Base-by-base conservation (phyloP, 2,888 invertebrate species). In the Chorisops tibialis region DNA sequence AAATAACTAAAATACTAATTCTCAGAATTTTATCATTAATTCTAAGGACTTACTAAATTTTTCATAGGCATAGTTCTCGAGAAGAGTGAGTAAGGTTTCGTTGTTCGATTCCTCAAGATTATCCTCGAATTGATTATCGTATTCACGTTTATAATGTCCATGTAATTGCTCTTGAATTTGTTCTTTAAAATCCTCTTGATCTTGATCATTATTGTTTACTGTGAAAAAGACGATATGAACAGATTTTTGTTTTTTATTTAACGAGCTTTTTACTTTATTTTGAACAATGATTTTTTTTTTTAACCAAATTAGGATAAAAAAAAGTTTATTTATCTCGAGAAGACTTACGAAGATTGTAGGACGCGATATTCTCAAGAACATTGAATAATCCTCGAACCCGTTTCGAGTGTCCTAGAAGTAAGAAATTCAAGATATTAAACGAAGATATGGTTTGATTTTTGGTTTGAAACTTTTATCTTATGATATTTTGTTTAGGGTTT, bases 341-440 rank as follows among this genome's bases (percentile, higher is more conserved):
- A 30, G 30, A 30, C 56, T 56, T 56, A 56, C 56, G 41, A 54
- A 22, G 39, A 41, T 54, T 54, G 52, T 54, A 56, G 43, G 45
- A 45, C 56, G 56, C 56, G 43, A 56, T 56, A 56, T 56, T 56
- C 24, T 56, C 56, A 56, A 56, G 56, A 56, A 56, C 56, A 56
- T 12, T 56, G 56, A 56, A 56, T 19, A 56, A 19, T 43, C 56
- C 56, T 56, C 56, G 56, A 56, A 56, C 22, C 45, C 56, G 56
- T 56, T 56, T 56, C 56, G 56, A 56, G 56, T 39, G 56, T 56
- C 56, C 56, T 56, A 56, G 43, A 56, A 56, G 54, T 56, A 56
- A 56, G 56, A 56, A 56, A 56, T 43, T 56, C 43, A 45, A 43
- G 39, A 45, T 16, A 45, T 56, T 56, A 56, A 56, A 56, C 41